These are phyloP conservation scores for Parazoanthus atlanticus DNA, from an alignment of 92 coral and sea anemone genomes.

Conservation along the genomic window DNA sequence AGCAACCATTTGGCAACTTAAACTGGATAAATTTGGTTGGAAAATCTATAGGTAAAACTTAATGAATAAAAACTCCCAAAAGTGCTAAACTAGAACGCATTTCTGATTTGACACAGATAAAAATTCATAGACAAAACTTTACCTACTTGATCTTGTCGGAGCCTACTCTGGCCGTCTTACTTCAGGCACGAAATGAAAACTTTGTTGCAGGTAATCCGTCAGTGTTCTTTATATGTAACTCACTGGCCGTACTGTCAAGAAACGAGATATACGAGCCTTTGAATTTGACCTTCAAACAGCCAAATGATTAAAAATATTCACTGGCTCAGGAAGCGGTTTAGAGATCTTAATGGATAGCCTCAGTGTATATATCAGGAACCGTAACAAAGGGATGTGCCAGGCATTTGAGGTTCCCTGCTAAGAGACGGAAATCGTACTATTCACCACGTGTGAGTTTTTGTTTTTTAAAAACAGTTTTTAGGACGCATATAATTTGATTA, in stretches of 20 bases:
- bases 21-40: not conserved
- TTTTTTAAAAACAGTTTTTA: no score
- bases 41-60: not conserved
- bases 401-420: not conserved
- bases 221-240: not conserved
- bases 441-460: not conserved
- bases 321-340: conserved; percentile 18
- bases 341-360: not conserved
- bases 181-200: not conserved
- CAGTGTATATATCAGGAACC: not conserved
- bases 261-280: conserved; percentile 3
- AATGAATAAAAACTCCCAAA: not conserved
- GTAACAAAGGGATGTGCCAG: not conserved
- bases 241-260: not conserved
- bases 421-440: not conserved
- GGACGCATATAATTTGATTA: no score
- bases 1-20: not conserved
- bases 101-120: not conserved
- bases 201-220: not conserved
- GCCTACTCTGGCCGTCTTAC: not conserved
- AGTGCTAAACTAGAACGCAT: not conserved
- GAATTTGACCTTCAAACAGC: not conserved
- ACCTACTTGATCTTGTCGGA: conserved; percentile 1
- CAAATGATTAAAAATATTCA: not conserved
- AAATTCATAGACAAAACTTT: not conserved